Percentiles rank a stretch among this genome's conserved stretches.
Conservation (phyloP, 2,797 vertebrate species). For the Myotis daubentonii region DNA sequence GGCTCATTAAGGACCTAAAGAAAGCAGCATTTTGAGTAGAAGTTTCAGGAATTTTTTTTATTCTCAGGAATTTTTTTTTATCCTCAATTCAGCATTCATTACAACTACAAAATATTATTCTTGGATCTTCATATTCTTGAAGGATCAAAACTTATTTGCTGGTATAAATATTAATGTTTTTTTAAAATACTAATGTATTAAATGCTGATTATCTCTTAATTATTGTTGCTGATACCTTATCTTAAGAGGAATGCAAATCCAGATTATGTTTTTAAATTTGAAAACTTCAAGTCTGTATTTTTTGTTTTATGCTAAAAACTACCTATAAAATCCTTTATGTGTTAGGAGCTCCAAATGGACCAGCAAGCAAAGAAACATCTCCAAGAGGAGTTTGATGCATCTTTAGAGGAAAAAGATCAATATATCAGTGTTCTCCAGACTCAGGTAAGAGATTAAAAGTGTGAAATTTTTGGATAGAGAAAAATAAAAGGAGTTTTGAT, state of each 20-base stretch:
- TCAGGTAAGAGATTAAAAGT: conserved; percentile 86
- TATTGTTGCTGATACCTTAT: not conserved
- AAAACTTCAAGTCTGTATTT: conserved; percentile 57
- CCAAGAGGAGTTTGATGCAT: conserved; percentile 97
- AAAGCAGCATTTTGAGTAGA: not conserved
- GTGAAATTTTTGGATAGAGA: not conserved
- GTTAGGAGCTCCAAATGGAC: conserved; percentile 98
- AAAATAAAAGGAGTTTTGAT: not conserved
- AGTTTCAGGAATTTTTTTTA: conserved; percentile 4
- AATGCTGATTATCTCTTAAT: not conserved
- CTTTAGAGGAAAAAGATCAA: conserved; percentile 97
- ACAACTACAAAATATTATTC: not conserved
- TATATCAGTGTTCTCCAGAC: conserved; percentile 97
- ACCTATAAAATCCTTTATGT: not conserved
- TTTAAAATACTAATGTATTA: not conserved
- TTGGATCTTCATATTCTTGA: conserved; percentile 22
- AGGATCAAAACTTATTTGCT: conserved; percentile 30
- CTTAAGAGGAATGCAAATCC: conserved; percentile 17
- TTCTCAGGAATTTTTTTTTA: not conserved
- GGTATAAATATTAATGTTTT: conserved; percentile 4
- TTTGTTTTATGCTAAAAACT: conserved; percentile 51
- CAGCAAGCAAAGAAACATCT: conserved; percentile 98
- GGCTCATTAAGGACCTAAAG: not conserved
- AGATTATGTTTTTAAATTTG: conserved; percentile 24
- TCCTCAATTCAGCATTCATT: not conserved